A percentile compares a stretch with the other conserved stretches of the same genome.
Conservation (phyloP, 2,888 invertebrate genomes). For the Brachypalpus laphriformis region DNA sequence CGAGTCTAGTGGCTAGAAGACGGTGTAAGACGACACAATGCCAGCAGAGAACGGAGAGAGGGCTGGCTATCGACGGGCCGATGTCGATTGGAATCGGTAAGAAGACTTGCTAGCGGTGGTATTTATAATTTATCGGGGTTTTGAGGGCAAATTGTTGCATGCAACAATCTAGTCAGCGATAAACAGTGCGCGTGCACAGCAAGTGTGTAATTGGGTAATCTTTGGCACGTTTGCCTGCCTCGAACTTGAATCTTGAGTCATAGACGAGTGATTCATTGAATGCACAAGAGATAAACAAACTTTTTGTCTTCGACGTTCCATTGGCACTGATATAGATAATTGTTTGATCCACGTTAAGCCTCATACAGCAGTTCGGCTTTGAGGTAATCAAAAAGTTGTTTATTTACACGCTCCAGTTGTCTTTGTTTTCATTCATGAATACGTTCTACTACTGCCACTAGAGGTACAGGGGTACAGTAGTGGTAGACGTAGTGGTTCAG, state of each 20-base stretch:
- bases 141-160: background rate
- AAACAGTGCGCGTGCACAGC: conserved; percentile 4
- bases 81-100: conserved; percentile 81
- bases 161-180: background rate
- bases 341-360: background rate
- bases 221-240: background rate
- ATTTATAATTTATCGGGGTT: background rate
- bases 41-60: conserved; percentile 63
- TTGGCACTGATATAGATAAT: background rate
- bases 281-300: background rate
- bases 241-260: conserved; percentile 7
- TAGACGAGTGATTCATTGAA: background rate
- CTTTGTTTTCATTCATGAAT: background rate
- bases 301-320: background rate
- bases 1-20: conserved; percentile 25
- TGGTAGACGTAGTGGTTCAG: too few species aligned
- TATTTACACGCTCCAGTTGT: background rate
- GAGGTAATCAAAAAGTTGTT: background rate
- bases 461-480: too few species aligned
- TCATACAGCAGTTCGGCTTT: background rate
- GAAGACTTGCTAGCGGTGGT: conserved; percentile 35
- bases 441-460: too few species aligned
- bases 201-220: background rate
- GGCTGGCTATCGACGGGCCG: conserved; percentile 76
- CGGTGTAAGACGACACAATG: conserved; percentile 78